Evolutionary conservation across 2,888 invertebrate genomes (phyloP).

Genomic region (Eristalis intricaria): DNA sequence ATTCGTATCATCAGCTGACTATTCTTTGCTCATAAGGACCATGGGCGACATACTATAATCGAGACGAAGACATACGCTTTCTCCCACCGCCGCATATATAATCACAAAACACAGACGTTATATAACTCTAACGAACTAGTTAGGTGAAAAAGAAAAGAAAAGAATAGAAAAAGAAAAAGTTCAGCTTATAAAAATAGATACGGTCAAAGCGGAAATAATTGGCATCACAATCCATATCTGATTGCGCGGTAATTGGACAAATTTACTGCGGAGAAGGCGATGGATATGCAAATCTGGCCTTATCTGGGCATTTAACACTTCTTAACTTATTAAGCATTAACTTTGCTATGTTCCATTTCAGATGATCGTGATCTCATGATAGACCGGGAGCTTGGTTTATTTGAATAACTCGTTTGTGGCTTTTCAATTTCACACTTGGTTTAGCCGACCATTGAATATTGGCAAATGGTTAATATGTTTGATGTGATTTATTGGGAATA

Average conservation of each 20-base stretch:
- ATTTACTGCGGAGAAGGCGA: neutral
- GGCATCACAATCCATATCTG: constrained; percentile 33
- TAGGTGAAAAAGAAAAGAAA: neutral
- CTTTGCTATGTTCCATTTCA: neutral
- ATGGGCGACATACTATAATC: neutral
- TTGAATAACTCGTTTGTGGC: neutral
- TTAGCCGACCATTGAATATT: neutral
- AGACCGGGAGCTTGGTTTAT: neutral
- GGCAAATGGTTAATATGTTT: neutral
- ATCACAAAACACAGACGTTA: constrained; percentile 42
- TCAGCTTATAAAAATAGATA: constrained; percentile 47
- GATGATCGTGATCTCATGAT: neutral
- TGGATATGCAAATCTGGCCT: neutral
- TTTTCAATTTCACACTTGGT: neutral
- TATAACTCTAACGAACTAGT: constrained; percentile 60
- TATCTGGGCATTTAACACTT: constrained; percentile 15
- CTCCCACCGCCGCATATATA: neutral
- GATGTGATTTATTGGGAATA: neutral
- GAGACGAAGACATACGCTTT: constrained; percentile 2
- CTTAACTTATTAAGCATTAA: neutral
- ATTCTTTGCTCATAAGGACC: neutral
- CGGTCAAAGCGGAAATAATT: constrained; percentile 32
- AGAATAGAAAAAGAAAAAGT: constrained; percentile 8
- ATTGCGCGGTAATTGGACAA: constrained; percentile 34
- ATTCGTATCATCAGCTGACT: neutral